These are phyloP conservation scores for Pholis gunnellus DNA, from an alignment of 2,113 vertebrate species.

Conservation along the genomic window DNA sequence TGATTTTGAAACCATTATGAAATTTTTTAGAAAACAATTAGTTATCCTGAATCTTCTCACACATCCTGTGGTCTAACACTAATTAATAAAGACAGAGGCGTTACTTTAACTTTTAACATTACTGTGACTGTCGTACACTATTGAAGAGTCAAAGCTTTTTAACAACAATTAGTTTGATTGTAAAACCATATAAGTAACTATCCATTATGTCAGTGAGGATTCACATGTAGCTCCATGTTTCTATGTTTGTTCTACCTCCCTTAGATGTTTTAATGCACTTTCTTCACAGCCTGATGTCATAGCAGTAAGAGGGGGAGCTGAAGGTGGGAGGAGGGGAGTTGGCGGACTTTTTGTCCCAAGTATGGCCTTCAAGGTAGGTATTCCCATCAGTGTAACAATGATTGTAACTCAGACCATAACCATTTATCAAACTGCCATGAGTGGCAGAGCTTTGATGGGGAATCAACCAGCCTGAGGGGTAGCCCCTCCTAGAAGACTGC, in stretches of 20 bases:
- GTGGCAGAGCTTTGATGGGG: not conserved
- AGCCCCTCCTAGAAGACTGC: not conserved
- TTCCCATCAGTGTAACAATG: constrained; percentile 6
- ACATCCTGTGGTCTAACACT: not conserved
- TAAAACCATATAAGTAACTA: not conserved
- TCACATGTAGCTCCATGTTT: not conserved
- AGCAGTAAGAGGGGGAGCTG: not conserved
- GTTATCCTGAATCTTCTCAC: not conserved
- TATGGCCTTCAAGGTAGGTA: not conserved
- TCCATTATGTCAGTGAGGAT: not conserved
- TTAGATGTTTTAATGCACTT: not conserved
- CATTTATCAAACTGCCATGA: constrained; percentile 12
- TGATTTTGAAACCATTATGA: not conserved
- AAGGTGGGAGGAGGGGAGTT: not conserved
- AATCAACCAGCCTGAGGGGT: not conserved
- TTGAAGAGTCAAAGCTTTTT: not conserved
- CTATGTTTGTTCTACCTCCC: not conserved
- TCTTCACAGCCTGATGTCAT: not conserved
- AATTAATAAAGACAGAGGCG: not conserved
- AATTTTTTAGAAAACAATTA: not conserved
- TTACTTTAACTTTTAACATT: not conserved
- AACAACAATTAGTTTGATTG: not conserved
- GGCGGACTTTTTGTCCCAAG: not conserved
- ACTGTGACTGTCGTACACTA: not conserved
- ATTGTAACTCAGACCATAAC: not conserved